phyloP scores from a whole-genome alignment of 1,140 invertebrate genomes.

The Sycophaga agraensis region DNA sequence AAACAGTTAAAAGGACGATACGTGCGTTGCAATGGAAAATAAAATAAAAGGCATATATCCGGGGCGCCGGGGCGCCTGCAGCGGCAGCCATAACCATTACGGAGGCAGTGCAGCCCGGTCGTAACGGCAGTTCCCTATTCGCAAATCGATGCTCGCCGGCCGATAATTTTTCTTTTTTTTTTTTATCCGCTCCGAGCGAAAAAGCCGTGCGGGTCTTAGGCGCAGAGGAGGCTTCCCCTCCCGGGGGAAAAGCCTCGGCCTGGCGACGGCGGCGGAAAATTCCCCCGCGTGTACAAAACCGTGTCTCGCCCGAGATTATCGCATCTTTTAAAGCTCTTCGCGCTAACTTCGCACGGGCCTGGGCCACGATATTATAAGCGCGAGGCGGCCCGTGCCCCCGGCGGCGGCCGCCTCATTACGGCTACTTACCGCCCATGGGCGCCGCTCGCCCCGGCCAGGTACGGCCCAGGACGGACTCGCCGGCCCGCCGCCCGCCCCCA shows the following conservation, averaged over 20 bases:
- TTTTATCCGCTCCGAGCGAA: not conserved
- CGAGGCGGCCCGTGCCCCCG: not conserved
- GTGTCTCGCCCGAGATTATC: constrained; percentile 20
- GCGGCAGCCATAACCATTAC: too few species aligned
- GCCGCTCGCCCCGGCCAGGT: not conserved
- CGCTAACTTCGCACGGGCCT: not conserved
- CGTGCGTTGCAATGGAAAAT: too few species aligned
- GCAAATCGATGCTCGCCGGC: too few species aligned
- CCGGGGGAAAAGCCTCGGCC: too few species aligned
- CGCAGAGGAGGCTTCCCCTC: too few species aligned
- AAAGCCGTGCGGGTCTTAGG: too few species aligned
- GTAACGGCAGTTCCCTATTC: too few species aligned
- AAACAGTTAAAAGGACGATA: too few species aligned
- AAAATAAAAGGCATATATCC: too few species aligned
- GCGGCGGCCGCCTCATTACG: not conserved
- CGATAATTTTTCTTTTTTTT: too few species aligned
- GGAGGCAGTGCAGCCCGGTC: too few species aligned
- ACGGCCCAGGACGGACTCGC: not conserved
- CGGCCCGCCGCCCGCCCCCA: not conserved
- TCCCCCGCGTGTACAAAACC: not conserved
- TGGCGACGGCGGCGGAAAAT: not conserved
- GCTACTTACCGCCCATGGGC: not conserved
- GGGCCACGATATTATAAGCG: not conserved
- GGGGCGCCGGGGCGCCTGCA: too few species aligned
- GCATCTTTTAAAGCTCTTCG: constrained; percentile 20